These are phyloP conservation scores for Scaptomyza cyrtandrae DNA, from an alignment of 2,888 invertebrate genomes.

Conservation along the genomic window DNA sequence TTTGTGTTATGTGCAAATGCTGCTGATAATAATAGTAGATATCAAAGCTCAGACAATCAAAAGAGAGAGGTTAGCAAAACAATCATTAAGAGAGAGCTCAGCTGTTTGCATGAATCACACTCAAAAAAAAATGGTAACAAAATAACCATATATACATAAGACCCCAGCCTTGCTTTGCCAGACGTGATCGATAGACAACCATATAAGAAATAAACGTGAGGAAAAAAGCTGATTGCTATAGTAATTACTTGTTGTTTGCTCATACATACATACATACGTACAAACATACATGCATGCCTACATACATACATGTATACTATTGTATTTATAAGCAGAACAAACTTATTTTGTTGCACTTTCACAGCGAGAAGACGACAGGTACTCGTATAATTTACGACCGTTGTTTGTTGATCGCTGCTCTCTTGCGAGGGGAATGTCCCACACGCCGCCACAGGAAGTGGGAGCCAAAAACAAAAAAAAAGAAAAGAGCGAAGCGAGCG, in stretches of 20 bases:
- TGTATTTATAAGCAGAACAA: slow-evolving; percentile 12
- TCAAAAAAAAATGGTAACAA: background rate
- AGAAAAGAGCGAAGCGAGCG: background rate
- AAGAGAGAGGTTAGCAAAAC: background rate
- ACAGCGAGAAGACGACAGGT: slow-evolving; percentile 34
- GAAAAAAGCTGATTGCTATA: slow-evolving; percentile 31
- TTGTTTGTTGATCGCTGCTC: slow-evolving; percentile 21
- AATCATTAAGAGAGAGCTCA: slow-evolving; percentile 16
- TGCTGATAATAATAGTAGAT: slow-evolving; percentile 19
- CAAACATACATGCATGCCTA: no score
- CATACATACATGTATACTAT: no score
- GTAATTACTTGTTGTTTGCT: slow-evolving; percentile 8
- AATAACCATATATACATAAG: slow-evolving; percentile 15
- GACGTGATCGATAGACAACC: slow-evolving; percentile 15
- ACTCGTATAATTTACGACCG: slow-evolving; percentile 19
- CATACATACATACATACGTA: background rate
- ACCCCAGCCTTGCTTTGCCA: slow-evolving; percentile 28
- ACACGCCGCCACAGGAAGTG: slow-evolving; percentile 45
- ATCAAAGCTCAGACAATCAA: background rate
- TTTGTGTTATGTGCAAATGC: background rate
- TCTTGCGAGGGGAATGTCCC: slow-evolving; percentile 29
- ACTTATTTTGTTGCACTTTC: slow-evolving; percentile 43
- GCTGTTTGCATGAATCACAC: slow-evolving; percentile 20
- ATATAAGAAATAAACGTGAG: slow-evolving; percentile 8
- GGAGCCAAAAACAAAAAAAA: slow-evolving; percentile 21